Conservation (phyloP, 2,113 vertebrate species). For the Oreochromis spilurus region DNA sequence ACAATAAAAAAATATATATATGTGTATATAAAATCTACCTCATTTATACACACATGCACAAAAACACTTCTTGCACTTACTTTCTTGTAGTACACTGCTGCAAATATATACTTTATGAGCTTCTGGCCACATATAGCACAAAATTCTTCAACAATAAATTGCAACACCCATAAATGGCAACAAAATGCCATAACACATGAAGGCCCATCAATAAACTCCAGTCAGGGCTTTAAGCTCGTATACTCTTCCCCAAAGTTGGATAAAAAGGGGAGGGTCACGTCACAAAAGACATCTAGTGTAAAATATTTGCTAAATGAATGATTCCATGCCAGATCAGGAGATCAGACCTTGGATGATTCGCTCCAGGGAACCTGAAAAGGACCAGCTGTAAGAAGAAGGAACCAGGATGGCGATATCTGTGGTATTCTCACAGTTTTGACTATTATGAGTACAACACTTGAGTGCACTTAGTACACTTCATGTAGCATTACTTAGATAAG, state of each 20-base stretch:
- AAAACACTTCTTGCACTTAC: not conserved
- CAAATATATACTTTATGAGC: not conserved
- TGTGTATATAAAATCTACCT: not conserved
- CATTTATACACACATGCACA: not conserved
- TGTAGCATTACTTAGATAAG: not conserved
- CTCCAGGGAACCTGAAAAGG: not conserved
- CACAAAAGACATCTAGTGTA: not conserved
- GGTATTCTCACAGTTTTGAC: not conserved
- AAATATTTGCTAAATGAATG: not conserved
- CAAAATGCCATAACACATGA: not conserved
- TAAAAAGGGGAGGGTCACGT: not conserved
- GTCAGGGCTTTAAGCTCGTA: not conserved
- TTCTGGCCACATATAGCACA: not conserved
- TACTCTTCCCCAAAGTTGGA: not conserved
- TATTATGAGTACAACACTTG: not conserved
- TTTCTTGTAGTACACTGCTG: not conserved
- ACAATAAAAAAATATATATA: not conserved
- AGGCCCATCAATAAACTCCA: not conserved
- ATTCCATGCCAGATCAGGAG: not conserved
- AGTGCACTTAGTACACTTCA: rapidly evolving
- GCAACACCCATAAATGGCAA: not conserved
- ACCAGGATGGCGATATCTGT: not conserved
- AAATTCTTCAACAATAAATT: not conserved
- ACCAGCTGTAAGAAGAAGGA: not conserved
- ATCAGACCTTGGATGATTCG: not conserved